phyloP scores from a whole-genome alignment of 1,140 invertebrate species.

The Drosophila ogumai region DNA sequence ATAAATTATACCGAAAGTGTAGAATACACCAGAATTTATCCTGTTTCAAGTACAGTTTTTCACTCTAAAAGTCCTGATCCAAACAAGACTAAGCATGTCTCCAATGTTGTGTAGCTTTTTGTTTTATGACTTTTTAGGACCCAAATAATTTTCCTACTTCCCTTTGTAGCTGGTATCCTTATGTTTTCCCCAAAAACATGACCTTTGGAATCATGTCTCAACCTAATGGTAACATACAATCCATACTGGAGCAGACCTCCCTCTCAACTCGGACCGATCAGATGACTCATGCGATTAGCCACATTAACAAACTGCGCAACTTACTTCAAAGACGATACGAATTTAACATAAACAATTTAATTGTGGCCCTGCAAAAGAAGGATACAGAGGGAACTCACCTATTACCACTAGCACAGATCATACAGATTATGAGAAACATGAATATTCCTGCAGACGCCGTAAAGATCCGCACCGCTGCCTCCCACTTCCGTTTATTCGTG shows the following conservation, averaged over 20 bases:
- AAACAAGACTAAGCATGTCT: not conserved
- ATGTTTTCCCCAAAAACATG: constrained; percentile 38
- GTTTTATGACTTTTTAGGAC: not conserved
- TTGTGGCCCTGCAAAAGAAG: constrained; percentile 43
- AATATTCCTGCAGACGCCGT: constrained; percentile 41
- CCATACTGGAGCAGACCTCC: constrained; percentile 61
- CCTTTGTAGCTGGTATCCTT: constrained; percentile 47
- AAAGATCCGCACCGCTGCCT: constrained; percentile 37
- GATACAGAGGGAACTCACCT: constrained; percentile 48
- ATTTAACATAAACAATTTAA: constrained; percentile 69
- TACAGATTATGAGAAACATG: constrained; percentile 53
- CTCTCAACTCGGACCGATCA: constrained; percentile 34
- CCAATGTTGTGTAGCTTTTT: too few species aligned
- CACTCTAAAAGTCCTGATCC: not conserved
- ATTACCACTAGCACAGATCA: constrained; percentile 46
- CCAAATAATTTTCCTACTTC: not conserved
- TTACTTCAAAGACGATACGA: constrained; percentile 38
- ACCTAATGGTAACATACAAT: constrained; percentile 8
- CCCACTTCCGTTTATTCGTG: constrained; percentile 49
- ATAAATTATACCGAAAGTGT: not conserved
- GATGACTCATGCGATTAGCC: constrained; percentile 42
- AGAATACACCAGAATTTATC: too few species aligned
- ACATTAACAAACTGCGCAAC: constrained; percentile 57
- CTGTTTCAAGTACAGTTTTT: not conserved
- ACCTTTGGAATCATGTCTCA: constrained; percentile 36